Percentiles rank a stretch among this genome's conserved stretches.
phyloP scores from a whole-genome alignment of 2,888 invertebrate genomes.

The Melipona bicolor region DNA sequence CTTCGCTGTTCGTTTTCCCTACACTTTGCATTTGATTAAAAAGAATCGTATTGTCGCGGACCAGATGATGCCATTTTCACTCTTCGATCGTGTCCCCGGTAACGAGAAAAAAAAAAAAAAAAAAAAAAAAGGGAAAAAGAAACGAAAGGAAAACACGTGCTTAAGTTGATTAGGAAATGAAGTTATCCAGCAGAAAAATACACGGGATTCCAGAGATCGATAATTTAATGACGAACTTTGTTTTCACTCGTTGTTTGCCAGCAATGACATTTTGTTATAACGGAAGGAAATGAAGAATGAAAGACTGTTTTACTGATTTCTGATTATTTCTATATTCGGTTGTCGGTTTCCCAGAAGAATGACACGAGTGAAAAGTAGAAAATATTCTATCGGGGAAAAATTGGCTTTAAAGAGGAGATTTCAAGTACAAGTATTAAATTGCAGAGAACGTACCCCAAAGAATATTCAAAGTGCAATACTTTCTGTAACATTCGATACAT shows the following conservation, averaged over 20 bases:
- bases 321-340: too few species aligned
- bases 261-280: background rate
- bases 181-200: background rate
- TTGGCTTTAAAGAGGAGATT: too few species aligned
- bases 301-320: background rate
- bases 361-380: too few species aligned
- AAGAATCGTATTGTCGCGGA: slow-evolving; percentile 32
- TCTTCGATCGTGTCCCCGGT: slow-evolving; percentile 18
- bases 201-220: background rate
- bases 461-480: too few species aligned
- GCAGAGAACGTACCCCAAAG: too few species aligned
- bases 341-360: too few species aligned
- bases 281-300: background rate
- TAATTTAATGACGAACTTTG: background rate
- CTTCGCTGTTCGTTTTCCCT: slow-evolving; percentile 56
- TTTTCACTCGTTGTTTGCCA: background rate
- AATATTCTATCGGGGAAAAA: too few species aligned
- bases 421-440: too few species aligned
- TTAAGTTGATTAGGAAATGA: background rate
- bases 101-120: background rate
- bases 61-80: slow-evolving; percentile 47
- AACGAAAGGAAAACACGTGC: background rate
- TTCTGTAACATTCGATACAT: too few species aligned
- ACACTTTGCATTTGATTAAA: slow-evolving; percentile 62
- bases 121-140: background rate